These are phyloP conservation scores for Ceratoteleas bidentatus DNA, from an alignment of 1,140 invertebrate genomes.

Conservation along the genomic window DNA sequence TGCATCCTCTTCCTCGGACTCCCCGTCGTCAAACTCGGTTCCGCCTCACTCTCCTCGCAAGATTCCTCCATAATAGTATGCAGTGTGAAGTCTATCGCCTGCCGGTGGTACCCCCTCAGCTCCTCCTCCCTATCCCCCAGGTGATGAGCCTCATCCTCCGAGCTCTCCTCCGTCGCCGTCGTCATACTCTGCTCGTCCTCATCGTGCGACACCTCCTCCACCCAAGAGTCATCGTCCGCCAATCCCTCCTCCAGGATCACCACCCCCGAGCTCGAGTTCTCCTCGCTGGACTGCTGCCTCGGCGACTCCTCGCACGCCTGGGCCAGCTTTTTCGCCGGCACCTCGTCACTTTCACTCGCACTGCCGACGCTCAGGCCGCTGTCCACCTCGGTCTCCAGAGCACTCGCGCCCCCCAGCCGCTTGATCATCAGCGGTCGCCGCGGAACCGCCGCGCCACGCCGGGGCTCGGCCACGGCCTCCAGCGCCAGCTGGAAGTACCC, in stretches of 20 bases:
- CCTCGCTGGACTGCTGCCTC: constrained; percentile 61
- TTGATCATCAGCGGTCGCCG: constrained; percentile 73
- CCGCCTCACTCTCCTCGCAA: constrained; percentile 93
- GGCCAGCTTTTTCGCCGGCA: constrained; percentile 63
- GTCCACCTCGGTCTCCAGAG: constrained; percentile 73
- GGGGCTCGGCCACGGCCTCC: constrained; percentile 72
- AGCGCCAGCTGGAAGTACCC: constrained; percentile 79
- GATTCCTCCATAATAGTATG: constrained; percentile 97
- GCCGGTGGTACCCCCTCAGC: constrained; percentile 88
- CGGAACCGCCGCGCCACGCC: constrained; percentile 71
- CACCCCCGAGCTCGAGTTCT: constrained; percentile 79
- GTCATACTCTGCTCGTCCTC: constrained; percentile 83
- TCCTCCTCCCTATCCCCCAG: constrained; percentile 88
- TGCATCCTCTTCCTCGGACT: constrained; percentile 80
- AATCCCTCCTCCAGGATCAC: constrained; percentile 91
- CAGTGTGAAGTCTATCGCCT: constrained; percentile 92
- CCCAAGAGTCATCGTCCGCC: constrained; percentile 93
- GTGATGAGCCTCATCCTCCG: constrained; percentile 81
- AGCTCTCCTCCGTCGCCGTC: constrained; percentile 81
- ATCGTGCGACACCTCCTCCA: constrained; percentile 90
- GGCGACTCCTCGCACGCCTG: constrained; percentile 86
- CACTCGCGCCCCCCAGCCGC: constrained; percentile 38
- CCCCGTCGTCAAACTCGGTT: constrained; percentile 80
- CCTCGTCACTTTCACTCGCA: constrained; percentile 79
- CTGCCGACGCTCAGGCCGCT: constrained; percentile 77